These are phyloP conservation scores for Mycetomoellerius zeteki DNA, from an alignment of 1,140 invertebrate genomes.

Conservation along the genomic window DNA sequence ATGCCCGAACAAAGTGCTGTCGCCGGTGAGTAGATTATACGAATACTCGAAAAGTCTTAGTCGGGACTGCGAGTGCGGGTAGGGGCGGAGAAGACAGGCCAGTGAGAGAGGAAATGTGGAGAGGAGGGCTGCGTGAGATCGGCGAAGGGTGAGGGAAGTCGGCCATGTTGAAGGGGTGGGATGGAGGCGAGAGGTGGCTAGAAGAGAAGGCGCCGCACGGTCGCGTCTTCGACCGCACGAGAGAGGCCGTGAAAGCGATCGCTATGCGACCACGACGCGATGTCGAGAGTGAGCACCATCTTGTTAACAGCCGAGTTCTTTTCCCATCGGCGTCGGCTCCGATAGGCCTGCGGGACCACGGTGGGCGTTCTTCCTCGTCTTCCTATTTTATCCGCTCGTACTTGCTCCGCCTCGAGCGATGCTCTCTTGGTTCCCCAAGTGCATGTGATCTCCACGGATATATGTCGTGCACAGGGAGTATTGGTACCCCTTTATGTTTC, in stretches of 20 bases:
- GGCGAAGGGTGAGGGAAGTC: slow-evolving; percentile 77
- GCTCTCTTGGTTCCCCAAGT: slow-evolving; percentile 69
- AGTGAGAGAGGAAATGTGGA: slow-evolving; percentile 49
- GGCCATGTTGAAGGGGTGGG: slow-evolving; percentile 85
- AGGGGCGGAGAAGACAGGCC: slow-evolving; percentile 30
- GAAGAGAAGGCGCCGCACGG: slow-evolving; percentile 78
- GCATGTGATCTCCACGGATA: slow-evolving; percentile 62
- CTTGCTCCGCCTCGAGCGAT: slow-evolving; percentile 84
- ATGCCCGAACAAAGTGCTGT: slow-evolving; percentile 82
- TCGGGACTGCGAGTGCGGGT: slow-evolving; percentile 52
- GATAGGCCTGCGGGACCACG: slow-evolving; percentile 84
- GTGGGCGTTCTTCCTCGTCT: slow-evolving; percentile 85
- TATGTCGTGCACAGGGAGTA: slow-evolving; percentile 27
- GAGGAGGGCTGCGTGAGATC: slow-evolving; percentile 62
- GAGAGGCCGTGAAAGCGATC: slow-evolving; percentile 69
- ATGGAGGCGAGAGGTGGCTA: slow-evolving; percentile 58
- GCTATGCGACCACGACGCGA: slow-evolving; percentile 73
- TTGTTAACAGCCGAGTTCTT: slow-evolving; percentile 86
- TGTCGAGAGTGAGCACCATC: slow-evolving; percentile 84
- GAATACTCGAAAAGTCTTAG: slow-evolving; percentile 74
- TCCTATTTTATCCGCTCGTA: slow-evolving; percentile 84
- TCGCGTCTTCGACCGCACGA: slow-evolving; percentile 75
- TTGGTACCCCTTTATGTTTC: slow-evolving; percentile 50
- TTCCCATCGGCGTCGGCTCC: slow-evolving; percentile 83
- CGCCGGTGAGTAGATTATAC: slow-evolving; percentile 76